Percentiles rank a stretch among this genome's conserved stretches.
Evolutionary conservation across 2,113 vertebrate species (phyloP).

Genomic region (Xiphophorus maculatus): DNA sequence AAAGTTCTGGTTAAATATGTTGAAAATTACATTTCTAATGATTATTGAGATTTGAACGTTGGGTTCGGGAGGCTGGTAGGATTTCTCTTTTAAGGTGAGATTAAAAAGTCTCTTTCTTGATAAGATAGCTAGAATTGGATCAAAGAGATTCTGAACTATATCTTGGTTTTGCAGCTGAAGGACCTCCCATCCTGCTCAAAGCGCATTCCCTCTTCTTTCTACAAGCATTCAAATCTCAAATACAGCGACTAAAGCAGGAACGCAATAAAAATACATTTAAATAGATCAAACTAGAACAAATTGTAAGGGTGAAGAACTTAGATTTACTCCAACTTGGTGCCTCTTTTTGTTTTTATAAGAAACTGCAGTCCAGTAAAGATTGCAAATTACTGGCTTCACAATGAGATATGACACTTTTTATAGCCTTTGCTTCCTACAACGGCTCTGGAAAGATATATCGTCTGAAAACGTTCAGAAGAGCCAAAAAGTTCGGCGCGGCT

Average conservation of each 20-base stretch:
- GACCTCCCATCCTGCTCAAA: not conserved
- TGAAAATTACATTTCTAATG: not conserved
- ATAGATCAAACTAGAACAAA: not conserved
- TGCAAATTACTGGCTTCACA: constrained; percentile 19
- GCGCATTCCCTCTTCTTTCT: not conserved
- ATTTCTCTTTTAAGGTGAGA: not conserved
- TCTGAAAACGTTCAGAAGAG: constrained; percentile 2
- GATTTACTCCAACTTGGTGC: not conserved
- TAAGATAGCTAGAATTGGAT: not conserved
- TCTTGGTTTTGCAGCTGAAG: not conserved
- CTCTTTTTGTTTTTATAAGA: constrained; percentile 25
- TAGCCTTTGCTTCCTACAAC: constrained; percentile 10
- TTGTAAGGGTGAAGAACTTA: constrained; percentile 5
- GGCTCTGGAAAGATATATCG: constrained; percentile 15
- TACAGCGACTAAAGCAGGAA: not conserved
- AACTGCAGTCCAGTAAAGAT: constrained; percentile 10
- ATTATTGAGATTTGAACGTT: not conserved
- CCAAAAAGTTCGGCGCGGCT: constrained; percentile 1
- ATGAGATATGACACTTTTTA: constrained; percentile 24
- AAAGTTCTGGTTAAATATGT: not conserved
- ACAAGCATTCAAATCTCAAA: not conserved
- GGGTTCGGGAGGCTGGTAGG: not conserved
- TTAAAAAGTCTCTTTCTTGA: not conserved
- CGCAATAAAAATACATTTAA: not conserved
- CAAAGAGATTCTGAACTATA: not conserved